Base-by-base conservation (phyloP, 2,797 vertebrate species). In the Ceryle rudis region DNA sequence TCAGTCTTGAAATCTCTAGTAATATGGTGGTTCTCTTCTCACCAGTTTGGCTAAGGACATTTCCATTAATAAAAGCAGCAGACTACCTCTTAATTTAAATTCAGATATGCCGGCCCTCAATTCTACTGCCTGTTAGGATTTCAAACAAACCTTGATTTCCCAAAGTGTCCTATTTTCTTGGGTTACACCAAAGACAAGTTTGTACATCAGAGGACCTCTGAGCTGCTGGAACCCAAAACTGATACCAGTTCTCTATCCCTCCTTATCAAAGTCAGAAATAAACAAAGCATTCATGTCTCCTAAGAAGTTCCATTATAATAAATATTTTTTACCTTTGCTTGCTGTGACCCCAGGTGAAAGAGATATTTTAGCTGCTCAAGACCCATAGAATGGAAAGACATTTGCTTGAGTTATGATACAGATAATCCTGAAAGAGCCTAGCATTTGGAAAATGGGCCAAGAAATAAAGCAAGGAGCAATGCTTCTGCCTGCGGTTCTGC, bases 321-420 rank as follows among this genome's bases (percentile, higher is more conserved):
- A 81, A n/a, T 29, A 3, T n/a, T 54, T 74, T 87, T 94, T 20
- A 55, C 57, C 23, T 80, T 60, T 46, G 16, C 72, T 62, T 92
- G 78, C 57, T 58, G 8, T 55, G 74, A 47, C 64, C 65, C 51
- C 1, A 0, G 42, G 31, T 57, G 51, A 65, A 85, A 49, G 33
- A 58, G 72, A 58, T 62, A 57, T 54, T 90, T 90, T 31, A 71
- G 26, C 54, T 33, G 70, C 66, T 93, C 46, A 11, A 54, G 37
- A 78, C 29, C 25, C 2, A 1, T 44, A 52, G 10, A 28, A 20
- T 71, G 28, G 77, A 65, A 74, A 83, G 57, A 33, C 0, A 0
- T 73, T 90, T 92, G 65, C 72, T 77, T 73, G 72, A 90, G 51
- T 88, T 52, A 29, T 17, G 70, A 72, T 81, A 58, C 51, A 60